Evolutionary conservation across 2,113 vertebrate species (phyloP), one percentile per base, ranked within the genome.

Genomic region (Pungitius pungitius): DNA sequence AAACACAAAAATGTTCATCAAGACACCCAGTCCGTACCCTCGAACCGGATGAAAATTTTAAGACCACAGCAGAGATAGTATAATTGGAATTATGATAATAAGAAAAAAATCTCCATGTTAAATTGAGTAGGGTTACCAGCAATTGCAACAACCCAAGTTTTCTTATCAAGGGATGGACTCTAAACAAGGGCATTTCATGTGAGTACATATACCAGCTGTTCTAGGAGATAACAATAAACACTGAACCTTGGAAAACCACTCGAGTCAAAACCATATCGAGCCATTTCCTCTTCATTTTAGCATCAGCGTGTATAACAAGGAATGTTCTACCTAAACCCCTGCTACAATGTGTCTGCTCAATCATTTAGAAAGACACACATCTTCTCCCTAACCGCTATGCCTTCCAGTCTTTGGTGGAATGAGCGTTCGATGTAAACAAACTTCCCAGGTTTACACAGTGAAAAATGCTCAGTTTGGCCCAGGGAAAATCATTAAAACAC

Each of bases 371-470:
- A 14, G 63, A 57, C 52, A 42, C 49, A 24, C 58, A 76, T 66
- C 69, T 74, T 33, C 71, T 84, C 70, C 74, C 51, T 62, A 65
- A 70, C n/a, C 64, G 14, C 62, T n/a, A 27, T 67, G 68, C 33
- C 71, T 73, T 24, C 30, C 27, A 58, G 88, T 67, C 63, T 35
- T 55, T 24, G 45, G 63, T 71, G 58, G 75, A 57, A 85, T 70
- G 69, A 82, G 69, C 69, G 49, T 76, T 78, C 61, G 49, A 82
- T 83, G 73, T 85, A 81, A 80, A 87, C 67, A 83, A 78, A 70
- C 57, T 75, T 55, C 33, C 42, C 2, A 74, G 60, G 9, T 68
- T 51, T 47, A 76, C 59, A 37, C 56, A 43, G 51, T 73, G 59
- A 77, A 72, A 73, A 63, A 58, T 58, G 49, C 37, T 68, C 20